These are phyloP conservation scores for Myotis vivesi DNA, from an alignment of 2,797 vertebrate species.

Conservation along the genomic window DNA sequence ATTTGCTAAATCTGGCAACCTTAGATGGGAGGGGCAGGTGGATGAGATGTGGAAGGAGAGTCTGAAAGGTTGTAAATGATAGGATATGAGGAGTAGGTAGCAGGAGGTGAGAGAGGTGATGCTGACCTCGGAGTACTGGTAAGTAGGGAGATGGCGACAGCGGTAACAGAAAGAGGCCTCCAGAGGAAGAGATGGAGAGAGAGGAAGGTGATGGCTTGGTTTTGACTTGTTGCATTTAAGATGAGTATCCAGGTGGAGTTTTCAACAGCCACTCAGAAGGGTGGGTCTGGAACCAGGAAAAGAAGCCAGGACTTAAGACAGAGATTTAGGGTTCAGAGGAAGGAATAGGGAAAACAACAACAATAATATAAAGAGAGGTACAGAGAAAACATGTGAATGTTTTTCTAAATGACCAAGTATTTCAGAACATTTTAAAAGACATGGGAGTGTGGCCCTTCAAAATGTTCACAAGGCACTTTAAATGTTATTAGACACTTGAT, in stretches of 20 bases:
- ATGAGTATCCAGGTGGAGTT: background rate
- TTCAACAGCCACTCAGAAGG: background rate
- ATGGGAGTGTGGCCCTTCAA: background rate
- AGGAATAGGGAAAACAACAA: background rate
- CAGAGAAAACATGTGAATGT: background rate
- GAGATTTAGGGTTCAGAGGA: background rate
- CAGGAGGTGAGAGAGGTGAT: background rate
- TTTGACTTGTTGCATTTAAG: background rate
- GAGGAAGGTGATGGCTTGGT: background rate
- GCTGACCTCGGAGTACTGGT: background rate
- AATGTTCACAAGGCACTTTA: background rate
- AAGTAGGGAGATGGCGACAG: background rate
- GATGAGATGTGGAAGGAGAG: background rate
- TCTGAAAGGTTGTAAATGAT: background rate
- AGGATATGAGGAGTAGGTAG: background rate
- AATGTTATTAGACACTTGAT: background rate
- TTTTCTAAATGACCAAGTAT: background rate
- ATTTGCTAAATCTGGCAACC: conserved; percentile 10
- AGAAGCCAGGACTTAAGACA: background rate
- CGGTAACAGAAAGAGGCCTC: background rate
- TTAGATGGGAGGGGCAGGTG: background rate
- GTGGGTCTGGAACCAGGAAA: background rate
- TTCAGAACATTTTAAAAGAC: conserved; percentile 10
- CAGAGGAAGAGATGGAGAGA: rapidly evolving
- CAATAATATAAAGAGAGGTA: background rate